phyloP scores from a whole-genome alignment of 2,888 invertebrate species.

The Drosophila testacea region DNA sequence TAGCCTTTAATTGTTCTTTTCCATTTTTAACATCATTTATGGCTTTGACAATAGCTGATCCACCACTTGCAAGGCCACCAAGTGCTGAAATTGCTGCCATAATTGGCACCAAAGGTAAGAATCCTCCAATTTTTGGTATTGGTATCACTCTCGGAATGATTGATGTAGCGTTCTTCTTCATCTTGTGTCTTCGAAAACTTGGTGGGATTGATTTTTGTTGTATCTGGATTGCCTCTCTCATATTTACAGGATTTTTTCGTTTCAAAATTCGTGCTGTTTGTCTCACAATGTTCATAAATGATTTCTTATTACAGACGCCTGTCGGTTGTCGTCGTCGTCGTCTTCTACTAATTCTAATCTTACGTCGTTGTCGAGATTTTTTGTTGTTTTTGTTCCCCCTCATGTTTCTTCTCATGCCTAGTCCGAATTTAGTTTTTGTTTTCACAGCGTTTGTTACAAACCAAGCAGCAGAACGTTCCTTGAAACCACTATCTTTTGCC shows the following conservation, averaged over 20 bases:
- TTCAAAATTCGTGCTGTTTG: no score
- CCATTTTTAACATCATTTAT: no score
- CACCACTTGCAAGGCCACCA: slow-evolving; percentile 79
- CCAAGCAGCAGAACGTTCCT: slow-evolving; percentile 21
- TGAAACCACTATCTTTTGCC: slow-evolving; percentile 10
- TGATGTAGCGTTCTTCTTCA: not conserved
- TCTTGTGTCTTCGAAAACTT: slow-evolving; percentile 1
- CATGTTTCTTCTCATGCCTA: no score
- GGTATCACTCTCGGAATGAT: slow-evolving; percentile 14
- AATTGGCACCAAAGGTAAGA: slow-evolving; percentile 25
- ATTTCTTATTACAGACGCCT: not conserved
- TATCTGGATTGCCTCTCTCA: slow-evolving; percentile 1
- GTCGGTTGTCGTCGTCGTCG: no score
- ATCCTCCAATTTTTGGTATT: slow-evolving; percentile 18
- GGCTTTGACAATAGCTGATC: slow-evolving; percentile 39
- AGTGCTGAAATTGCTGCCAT: slow-evolving; percentile 71
- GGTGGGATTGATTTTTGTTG: no score
- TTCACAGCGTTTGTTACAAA: slow-evolving; percentile 35
- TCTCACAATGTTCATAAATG: slow-evolving; percentile 11
- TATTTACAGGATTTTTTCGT: not conserved
- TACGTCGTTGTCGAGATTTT: slow-evolving; percentile 3
- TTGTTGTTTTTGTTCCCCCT: no score
- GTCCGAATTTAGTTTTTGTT: slow-evolving; percentile 21
- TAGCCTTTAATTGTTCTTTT: slow-evolving; percentile 65
- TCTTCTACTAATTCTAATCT: no score